Conservation (phyloP, 2,113 vertebrate genomes). For the Gulo gulo region DNA sequence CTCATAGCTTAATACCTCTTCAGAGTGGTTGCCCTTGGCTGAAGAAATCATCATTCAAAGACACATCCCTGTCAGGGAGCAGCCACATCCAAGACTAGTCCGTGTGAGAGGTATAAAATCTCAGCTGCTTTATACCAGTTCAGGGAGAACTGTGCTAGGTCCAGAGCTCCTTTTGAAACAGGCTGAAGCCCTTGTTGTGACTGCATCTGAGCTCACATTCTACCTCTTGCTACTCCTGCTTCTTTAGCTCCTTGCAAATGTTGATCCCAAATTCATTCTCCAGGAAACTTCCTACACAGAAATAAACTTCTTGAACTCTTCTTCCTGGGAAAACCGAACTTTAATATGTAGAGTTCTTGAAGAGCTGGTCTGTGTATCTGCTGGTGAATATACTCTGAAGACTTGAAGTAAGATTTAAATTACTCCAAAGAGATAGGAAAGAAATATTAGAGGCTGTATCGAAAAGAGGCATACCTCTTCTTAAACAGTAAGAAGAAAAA, state of each 20-base stretch:
- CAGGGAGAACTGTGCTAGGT: background rate
- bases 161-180: background rate
- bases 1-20: background rate
- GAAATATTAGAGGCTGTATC: background rate
- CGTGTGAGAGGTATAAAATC: background rate
- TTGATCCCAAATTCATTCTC: background rate
- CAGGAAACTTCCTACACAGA: background rate
- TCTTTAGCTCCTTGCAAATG: background rate
- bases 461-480: background rate
- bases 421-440: background rate
- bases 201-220: background rate
- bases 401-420: background rate
- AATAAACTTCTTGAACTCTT: background rate
- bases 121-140: background rate
- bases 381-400: background rate
- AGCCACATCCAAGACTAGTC: background rate
- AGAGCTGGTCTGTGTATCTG: background rate
- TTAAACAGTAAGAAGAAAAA: background rate
- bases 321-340: background rate
- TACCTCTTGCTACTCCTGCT: background rate
- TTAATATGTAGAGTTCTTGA: fast-evolving
- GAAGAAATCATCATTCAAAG: background rate
- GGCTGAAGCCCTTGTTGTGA: background rate
- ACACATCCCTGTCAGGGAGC: background rate
- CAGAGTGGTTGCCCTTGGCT: background rate